Conservation (phyloP, 2,113 vertebrate species). For the Fregata magnificens region DNA sequence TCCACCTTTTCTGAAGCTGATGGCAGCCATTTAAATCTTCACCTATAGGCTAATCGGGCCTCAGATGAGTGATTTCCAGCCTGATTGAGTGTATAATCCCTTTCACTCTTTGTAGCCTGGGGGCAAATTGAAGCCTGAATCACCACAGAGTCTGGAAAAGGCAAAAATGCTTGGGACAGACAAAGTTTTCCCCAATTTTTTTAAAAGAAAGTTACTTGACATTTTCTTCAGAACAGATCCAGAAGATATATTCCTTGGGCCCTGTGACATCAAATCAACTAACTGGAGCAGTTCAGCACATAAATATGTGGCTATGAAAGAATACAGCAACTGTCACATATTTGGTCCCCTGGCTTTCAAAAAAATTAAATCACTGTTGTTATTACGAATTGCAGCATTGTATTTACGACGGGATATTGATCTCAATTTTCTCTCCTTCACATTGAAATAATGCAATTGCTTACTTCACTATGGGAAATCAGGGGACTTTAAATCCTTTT, state of each 20-base stretch:
- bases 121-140: neutral
- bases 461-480: slow-evolving; percentile 48
- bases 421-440: slow-evolving; percentile 58
- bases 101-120: neutral
- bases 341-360: neutral
- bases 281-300: neutral
- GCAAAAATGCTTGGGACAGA: neutral
- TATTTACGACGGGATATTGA: slow-evolving; percentile 61
- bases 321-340: neutral
- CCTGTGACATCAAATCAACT: neutral
- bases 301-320: neutral
- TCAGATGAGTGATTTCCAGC: neutral
- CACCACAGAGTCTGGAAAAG: neutral
- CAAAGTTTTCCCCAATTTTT: neutral
- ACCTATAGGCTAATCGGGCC: neutral
- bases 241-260: neutral
- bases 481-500: slow-evolving; percentile 44
- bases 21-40: neutral
- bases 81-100: neutral
- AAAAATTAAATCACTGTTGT: slow-evolving; percentile 47
- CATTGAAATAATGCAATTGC: slow-evolving; percentile 47
- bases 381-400: slow-evolving; percentile 8
- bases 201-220: neutral
- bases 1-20: neutral
- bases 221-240: neutral